A percentile compares a stretch with the other conserved stretches of the same genome.
These are phyloP conservation scores for Pterostichus madidus DNA, from an alignment of 2,888 invertebrate genomes.

Conservation along the genomic window DNA sequence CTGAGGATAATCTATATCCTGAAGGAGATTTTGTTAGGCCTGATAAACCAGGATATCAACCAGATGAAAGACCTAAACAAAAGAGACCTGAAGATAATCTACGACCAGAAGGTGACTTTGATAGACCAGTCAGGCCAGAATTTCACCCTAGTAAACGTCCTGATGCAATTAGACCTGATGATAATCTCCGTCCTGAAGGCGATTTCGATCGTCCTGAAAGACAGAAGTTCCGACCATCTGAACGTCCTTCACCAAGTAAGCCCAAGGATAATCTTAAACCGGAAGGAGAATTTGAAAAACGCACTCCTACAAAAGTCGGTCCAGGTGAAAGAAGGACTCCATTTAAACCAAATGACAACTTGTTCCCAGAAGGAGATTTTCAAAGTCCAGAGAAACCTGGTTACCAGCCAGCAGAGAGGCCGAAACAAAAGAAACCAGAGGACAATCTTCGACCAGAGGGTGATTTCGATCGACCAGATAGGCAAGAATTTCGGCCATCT, in stretches of 20 bases:
- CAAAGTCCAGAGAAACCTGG: conserved; percentile 75
- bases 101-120: conserved; percentile 76
- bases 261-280: conserved; percentile 80
- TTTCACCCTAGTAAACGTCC: conserved; percentile 74
- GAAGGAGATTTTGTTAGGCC: too few species aligned
- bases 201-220: conserved; percentile 78
- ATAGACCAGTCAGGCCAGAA: conserved; percentile 75
- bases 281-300: conserved; percentile 79
- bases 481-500: conserved; percentile 75
- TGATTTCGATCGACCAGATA: conserved; percentile 78
- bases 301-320: conserved; percentile 70
- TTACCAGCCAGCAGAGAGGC: conserved; percentile 77
- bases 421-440: conserved; percentile 78
- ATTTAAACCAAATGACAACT: conserved; percentile 78
- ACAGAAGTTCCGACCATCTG: conserved; percentile 76
- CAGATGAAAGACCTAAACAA: too few species aligned
- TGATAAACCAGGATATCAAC: too few species aligned
- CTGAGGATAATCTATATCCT: too few species aligned
- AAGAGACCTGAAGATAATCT: conserved; percentile 57
- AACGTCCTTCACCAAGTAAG: conserved; percentile 76
- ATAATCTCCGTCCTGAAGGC: conserved; percentile 78
- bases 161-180: conserved; percentile 76
- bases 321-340: conserved; percentile 74
- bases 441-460: conserved; percentile 81
- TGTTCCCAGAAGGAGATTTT: conserved; percentile 78